Percentiles rank a stretch among this genome's conserved stretches.
Evolutionary conservation across 2,113 vertebrate genomes (phyloP).

Genomic region (Cebus imitator): DNA sequence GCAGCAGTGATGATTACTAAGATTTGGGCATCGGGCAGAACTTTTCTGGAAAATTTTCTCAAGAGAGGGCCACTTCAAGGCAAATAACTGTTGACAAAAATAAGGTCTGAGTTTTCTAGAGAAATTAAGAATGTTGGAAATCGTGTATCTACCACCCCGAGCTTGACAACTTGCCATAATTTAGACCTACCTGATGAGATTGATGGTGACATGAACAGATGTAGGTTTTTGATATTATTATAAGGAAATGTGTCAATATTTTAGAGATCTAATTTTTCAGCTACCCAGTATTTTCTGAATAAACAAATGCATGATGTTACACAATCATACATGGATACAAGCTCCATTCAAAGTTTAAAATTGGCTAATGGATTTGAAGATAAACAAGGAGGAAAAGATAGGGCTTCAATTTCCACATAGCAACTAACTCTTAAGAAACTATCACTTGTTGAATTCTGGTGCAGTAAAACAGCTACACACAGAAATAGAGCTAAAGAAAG

Average conservation of each 20-base stretch:
- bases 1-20: not conserved
- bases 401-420: not conserved
- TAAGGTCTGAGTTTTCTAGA: not conserved
- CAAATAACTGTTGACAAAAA: not conserved
- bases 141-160: fast-evolving
- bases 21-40: not conserved
- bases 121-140: not conserved
- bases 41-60: not conserved
- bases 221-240: too few species aligned
- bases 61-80: not conserved
- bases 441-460: not conserved
- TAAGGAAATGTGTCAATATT: not conserved
- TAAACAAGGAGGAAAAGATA: not conserved
- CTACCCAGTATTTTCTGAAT: not conserved
- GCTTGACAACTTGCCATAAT: not conserved
- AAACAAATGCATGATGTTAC: not conserved
- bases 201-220: not conserved
- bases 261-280: not conserved
- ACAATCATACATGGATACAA: not conserved
- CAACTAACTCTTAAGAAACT: not conserved
- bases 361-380: not conserved
- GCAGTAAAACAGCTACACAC: too few species aligned
- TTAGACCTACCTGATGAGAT: not conserved
- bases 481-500: not conserved
- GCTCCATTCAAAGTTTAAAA: not conserved